Percentiles rank a stretch among this genome's conserved stretches.
Evolutionary conservation across 64 coral and sea anemone genomes (phyloP).

Genomic region (Stichodactyla helianthus): DNA sequence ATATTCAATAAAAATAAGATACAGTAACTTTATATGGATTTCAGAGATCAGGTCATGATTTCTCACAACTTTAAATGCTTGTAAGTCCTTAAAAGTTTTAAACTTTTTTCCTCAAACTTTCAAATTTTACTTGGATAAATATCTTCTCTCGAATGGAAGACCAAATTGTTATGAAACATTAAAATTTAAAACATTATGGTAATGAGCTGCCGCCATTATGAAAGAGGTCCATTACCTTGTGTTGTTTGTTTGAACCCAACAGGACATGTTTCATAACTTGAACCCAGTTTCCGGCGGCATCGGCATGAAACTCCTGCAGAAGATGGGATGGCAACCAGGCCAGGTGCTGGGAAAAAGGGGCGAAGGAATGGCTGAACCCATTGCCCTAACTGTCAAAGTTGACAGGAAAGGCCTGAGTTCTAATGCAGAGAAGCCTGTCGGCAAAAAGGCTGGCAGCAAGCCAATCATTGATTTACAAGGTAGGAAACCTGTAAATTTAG

Average conservation of each 20-base stretch:
- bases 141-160: too few relatives aligned
- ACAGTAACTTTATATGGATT: background rate
- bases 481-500: background rate
- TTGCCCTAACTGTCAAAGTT: slow-evolving; percentile 88
- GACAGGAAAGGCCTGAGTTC: slow-evolving; percentile 84
- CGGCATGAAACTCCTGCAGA: slow-evolving; percentile 95
- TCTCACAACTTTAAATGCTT: too few relatives aligned
- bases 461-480: slow-evolving; percentile 47
- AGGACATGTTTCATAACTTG: slow-evolving; percentile 99
- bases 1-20: too few relatives aligned
- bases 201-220: too few relatives aligned
- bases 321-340: slow-evolving; percentile 99
- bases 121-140: too few relatives aligned
- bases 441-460: slow-evolving; percentile 33
- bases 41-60: too few relatives aligned
- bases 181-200: too few relatives aligned
- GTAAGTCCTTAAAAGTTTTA: too few relatives aligned
- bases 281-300: slow-evolving; percentile 72
- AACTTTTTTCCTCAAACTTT: too few relatives aligned
- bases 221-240: background rate
- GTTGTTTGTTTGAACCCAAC: background rate
- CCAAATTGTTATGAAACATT: too few relatives aligned
- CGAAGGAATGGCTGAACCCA: slow-evolving; percentile 83
- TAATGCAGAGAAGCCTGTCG: slow-evolving; percentile 53
- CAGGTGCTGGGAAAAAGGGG: slow-evolving; percentile 97